phyloP scores from a whole-genome alignment of 1,140 invertebrate genomes.

The Latrodectus geometricus region DNA sequence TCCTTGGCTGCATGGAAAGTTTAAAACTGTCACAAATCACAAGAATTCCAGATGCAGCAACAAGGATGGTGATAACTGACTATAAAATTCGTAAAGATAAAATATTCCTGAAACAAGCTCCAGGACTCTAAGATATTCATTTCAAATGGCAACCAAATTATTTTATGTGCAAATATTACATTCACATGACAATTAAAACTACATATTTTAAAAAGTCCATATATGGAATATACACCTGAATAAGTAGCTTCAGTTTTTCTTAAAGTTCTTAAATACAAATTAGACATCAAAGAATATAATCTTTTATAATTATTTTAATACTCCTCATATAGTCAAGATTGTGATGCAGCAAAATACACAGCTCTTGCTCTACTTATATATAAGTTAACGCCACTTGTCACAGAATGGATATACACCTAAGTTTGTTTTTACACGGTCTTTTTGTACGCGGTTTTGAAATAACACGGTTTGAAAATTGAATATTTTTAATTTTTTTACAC shows the following conservation, averaged over 20 bases:
- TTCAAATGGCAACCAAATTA: conserved; percentile 60
- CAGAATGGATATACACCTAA: conserved; percentile 50
- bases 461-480: too few species aligned
- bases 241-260: conserved; percentile 52
- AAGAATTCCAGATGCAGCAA: conserved; percentile 52
- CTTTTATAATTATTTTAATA: conserved; percentile 58
- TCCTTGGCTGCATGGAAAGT: conserved; percentile 57
- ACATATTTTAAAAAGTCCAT: conserved; percentile 54
- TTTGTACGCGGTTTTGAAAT: too few species aligned
- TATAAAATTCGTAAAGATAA: conserved; percentile 60
- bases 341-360: conserved; percentile 61
- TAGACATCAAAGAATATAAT: conserved; percentile 62
- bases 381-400: conserved; percentile 39
- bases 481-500: too few species aligned
- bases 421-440: too few species aligned
- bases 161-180: conserved; percentile 58
- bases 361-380: conserved; percentile 52
- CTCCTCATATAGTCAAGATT: conserved; percentile 54
- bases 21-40: conserved; percentile 58
- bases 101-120: conserved; percentile 46
- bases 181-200: conserved; percentile 61
- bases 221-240: conserved; percentile 58
- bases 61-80: conserved; percentile 54
- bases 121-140: conserved; percentile 51
- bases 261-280: conserved; percentile 60